Evolutionary conservation across 2,888 invertebrate genomes (phyloP).

Genomic region (Onchidella celtica): DNA sequence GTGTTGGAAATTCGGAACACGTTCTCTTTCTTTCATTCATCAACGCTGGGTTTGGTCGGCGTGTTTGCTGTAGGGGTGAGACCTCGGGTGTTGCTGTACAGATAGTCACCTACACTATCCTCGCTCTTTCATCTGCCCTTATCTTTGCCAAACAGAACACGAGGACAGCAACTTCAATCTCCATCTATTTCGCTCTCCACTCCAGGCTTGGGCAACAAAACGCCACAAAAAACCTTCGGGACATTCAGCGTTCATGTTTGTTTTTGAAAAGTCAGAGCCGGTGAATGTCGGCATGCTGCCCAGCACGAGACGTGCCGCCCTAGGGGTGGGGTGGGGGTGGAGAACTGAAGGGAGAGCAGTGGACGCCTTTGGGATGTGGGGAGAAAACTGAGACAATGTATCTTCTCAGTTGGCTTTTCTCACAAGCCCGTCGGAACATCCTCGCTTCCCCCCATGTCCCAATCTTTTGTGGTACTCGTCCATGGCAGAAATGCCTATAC

Average conservation of each 20-base stretch:
- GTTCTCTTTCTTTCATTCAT: conserved; percentile 7
- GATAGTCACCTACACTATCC: conserved; percentile 17
- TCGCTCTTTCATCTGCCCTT: neutral
- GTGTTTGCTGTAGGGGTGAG: conserved; percentile 13
- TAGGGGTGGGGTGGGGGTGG: too few relatives aligned
- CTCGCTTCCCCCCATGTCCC: too few relatives aligned
- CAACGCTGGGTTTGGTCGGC: conserved; percentile 21
- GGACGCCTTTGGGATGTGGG: too few relatives aligned
- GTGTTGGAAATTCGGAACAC: conserved; percentile 33
- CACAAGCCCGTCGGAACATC: too few relatives aligned
- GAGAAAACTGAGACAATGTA: too few relatives aligned
- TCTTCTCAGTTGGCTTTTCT: too few relatives aligned
- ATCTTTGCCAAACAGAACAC: conserved; percentile 7
- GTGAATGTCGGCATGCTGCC: too few relatives aligned
- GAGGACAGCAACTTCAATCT: neutral
- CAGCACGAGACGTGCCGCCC: too few relatives aligned
- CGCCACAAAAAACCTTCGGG: neutral
- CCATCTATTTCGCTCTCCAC: neutral
- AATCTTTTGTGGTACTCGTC: too few relatives aligned
- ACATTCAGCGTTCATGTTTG: neutral
- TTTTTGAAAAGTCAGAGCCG: neutral
- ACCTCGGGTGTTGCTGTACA: neutral
- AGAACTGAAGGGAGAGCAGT: too few relatives aligned
- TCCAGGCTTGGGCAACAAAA: too few relatives aligned
- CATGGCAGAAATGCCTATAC: too few relatives aligned